Evolutionary conservation across 2,113 vertebrate species (phyloP).

Genomic region (Hystrix cristata): DNA sequence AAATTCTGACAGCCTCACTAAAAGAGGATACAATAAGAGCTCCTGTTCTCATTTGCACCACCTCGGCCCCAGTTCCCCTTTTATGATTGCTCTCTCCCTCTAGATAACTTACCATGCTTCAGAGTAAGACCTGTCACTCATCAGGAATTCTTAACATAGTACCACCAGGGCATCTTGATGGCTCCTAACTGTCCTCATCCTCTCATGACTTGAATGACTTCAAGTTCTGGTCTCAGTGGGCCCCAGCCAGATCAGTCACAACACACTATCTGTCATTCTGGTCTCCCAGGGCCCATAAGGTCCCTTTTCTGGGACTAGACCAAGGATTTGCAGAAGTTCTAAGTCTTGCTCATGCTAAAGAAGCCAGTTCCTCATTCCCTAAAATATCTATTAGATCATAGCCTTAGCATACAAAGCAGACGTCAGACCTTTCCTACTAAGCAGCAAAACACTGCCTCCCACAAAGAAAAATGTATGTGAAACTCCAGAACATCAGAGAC

Average conservation of each 20-base stretch:
- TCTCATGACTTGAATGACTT: neutral
- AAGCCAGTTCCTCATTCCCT: neutral
- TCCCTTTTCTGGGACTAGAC: neutral
- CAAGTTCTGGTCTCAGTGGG: neutral
- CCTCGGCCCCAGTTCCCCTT: neutral
- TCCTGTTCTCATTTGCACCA: neutral
- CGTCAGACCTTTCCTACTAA: neutral
- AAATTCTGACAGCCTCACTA: neutral
- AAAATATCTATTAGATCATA: neutral
- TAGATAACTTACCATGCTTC: neutral
- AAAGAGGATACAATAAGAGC: neutral
- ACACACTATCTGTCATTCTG: too few relatives aligned
- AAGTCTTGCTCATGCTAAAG: neutral
- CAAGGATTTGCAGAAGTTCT: neutral
- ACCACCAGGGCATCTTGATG: neutral
- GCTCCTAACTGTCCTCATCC: neutral
- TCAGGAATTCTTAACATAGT: neutral
- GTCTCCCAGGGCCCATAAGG: neutral
- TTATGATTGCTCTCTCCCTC: neutral
- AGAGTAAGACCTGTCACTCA: neutral
- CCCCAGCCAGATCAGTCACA: neutral
- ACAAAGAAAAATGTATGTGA: neutral
- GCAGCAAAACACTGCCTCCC: neutral
- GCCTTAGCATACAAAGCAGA: neutral
- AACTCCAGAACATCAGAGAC: neutral